phyloP scores from a whole-genome alignment of 2,113 vertebrate genomes.

The Channa argus region DNA sequence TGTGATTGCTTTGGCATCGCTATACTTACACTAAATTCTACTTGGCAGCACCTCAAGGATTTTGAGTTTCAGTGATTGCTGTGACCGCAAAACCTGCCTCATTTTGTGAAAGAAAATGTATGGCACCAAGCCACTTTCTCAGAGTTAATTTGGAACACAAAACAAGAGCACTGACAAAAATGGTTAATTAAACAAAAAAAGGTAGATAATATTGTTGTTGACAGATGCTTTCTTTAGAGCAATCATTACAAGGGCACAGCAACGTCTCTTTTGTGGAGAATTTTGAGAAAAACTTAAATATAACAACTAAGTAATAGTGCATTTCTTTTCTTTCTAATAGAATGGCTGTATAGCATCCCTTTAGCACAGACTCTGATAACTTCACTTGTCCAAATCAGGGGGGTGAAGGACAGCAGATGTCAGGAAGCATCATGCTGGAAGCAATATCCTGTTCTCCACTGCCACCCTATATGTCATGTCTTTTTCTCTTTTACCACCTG shows the following conservation, averaged over 20 bases:
- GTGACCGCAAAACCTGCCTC: slow-evolving; percentile 55
- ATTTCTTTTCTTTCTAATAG: neutral
- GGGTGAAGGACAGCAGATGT: slow-evolving; percentile 38
- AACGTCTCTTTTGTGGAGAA: neutral
- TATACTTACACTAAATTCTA: slow-evolving; percentile 59
- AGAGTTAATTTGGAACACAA: slow-evolving; percentile 47
- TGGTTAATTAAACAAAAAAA: slow-evolving; percentile 40
- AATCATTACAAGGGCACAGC: slow-evolving; percentile 7
- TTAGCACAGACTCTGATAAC: slow-evolving; percentile 41
- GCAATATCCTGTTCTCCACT: slow-evolving; percentile 34
- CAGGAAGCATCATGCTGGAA: slow-evolving; percentile 37
- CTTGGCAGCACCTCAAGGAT: slow-evolving; percentile 63
- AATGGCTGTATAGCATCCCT: slow-evolving; percentile 14
- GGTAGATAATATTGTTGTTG: slow-evolving; percentile 28
- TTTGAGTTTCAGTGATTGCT: slow-evolving; percentile 66
- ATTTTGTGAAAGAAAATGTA: slow-evolving; percentile 45
- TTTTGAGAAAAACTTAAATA: neutral
- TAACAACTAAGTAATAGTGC: neutral
- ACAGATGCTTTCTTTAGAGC: slow-evolving; percentile 25
- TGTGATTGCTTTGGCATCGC: slow-evolving; percentile 63
- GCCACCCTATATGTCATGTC: slow-evolving; percentile 22
- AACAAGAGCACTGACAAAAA: slow-evolving; percentile 37
- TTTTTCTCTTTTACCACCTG: slow-evolving; percentile 21
- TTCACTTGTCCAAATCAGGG: slow-evolving; percentile 38
- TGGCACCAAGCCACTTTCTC: slow-evolving; percentile 37